Percentiles rank a stretch among this genome's conserved stretches.
Evolutionary conservation across 2,797 vertebrate genomes (phyloP).

Genomic region (Heteromormyrus szaboi): DNA sequence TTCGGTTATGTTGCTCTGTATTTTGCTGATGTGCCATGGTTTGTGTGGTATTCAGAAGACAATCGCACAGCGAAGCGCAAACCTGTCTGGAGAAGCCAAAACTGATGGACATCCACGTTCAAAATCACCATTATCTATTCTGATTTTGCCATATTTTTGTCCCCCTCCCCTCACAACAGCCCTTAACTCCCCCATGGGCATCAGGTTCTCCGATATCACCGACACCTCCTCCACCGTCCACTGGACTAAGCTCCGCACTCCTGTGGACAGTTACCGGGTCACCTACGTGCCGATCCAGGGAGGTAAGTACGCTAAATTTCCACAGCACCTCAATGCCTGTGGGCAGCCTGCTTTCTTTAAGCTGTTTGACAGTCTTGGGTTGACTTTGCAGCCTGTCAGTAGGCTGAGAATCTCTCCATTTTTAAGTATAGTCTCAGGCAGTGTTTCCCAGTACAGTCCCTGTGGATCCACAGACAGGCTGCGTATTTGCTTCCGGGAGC

Average conservation of each 20-base stretch:
- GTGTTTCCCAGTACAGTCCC: neutral
- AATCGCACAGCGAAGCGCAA: neutral
- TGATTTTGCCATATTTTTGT: neutral
- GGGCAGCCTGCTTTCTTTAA: neutral
- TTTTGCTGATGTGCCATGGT: neutral
- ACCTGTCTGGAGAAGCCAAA: neutral
- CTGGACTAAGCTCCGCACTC: constrained; percentile 66
- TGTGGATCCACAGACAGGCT: neutral
- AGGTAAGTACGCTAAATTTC: constrained; percentile 56
- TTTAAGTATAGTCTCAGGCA: neutral
- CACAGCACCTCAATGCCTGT: neutral
- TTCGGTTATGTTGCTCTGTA: neutral
- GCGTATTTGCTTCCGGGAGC: neutral
- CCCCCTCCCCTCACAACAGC: constrained; percentile 47
- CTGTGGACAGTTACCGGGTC: constrained; percentile 75
- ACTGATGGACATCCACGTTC: neutral
- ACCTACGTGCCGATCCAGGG: constrained; percentile 72
- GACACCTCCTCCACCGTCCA: constrained; percentile 72
- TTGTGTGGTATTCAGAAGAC: neutral
- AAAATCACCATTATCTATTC: neutral
- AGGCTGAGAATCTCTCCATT: neutral
- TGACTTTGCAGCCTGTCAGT: neutral
- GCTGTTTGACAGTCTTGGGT: neutral
- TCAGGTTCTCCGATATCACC: constrained; percentile 78
- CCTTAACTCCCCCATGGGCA: constrained; percentile 72